These are phyloP conservation scores for Oryzias sinensis DNA, from an alignment of 2,797 vertebrate species.

Conservation along the genomic window DNA sequence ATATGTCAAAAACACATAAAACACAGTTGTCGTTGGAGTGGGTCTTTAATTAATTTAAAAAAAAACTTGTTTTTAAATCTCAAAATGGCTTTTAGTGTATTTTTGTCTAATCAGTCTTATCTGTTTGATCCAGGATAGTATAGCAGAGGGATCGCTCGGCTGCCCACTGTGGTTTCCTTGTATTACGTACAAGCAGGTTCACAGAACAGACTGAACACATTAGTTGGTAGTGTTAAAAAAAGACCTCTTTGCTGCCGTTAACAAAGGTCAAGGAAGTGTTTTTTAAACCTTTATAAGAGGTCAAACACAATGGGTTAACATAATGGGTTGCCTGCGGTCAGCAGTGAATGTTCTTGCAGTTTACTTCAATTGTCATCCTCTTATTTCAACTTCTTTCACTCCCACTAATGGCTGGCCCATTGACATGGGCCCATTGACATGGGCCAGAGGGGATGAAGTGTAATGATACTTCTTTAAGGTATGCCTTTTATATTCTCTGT, in stretches of 20 bases:
- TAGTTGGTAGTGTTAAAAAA: conserved; percentile 34
- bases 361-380: conserved; percentile 24
- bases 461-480: conserved; percentile 27
- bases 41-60: too few relatives aligned
- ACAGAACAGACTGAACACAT: conserved; percentile 18
- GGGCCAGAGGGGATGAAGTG: conserved; percentile 7
- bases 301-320: conserved; percentile 20
- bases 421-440: conserved; percentile 7
- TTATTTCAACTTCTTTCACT: conserved; percentile 8
- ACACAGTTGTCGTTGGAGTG: too few relatives aligned
- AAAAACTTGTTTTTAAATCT: too few relatives aligned
- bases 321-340: not conserved
- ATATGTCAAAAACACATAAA: too few relatives aligned
- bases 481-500: conserved; percentile 14
- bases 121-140: too few relatives aligned
- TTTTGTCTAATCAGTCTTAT: too few relatives aligned
- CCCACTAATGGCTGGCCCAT: conserved; percentile 1
- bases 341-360: conserved; percentile 1
- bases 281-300: conserved; percentile 3
- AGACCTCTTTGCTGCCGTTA: conserved; percentile 17
- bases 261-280: conserved; percentile 11
- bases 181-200: not conserved
- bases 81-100: too few relatives aligned
- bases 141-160: not conserved
- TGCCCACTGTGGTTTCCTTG: not conserved